Base-by-base conservation (phyloP, 2,113 vertebrate genomes). In the Riparia riparia region DNA sequence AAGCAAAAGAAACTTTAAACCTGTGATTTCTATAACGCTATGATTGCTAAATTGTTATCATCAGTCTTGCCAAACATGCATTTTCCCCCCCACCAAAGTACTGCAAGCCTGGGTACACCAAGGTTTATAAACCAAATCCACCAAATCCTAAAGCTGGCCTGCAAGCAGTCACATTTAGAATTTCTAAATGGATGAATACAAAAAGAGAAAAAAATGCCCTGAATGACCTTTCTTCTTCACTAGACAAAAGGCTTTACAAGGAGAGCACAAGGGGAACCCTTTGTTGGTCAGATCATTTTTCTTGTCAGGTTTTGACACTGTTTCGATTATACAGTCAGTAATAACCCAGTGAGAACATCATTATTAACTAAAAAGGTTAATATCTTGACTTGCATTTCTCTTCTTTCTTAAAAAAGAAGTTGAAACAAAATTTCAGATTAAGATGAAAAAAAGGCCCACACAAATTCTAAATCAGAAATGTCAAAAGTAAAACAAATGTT, bases 51-150 rank as follows among this genome's bases (percentile, higher is more conserved):
- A 76, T 56, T 14, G 9, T 21, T 60, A 42, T 5, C 20, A 26
- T 12, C 29, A 9, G 2, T 42, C 61, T 58, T 50, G 9, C 7
- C 41, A 81, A 83, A 31, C 15, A 14, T 0, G 0, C 1, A 2
- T 31, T 34, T 31, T 1, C 0, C 1, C 17, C 25, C 10, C 3
- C 15, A 29, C 26, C 49, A 24, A 53, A 89, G 11, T 22, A 37
- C 9, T 37, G 15, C 31, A 69, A 28, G 53, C 19, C 9, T 83
- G 21, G n/a, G 26, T 29, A 7, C 5, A 1, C 3, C 0, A 4
- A 92, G 13, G 41, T 61, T 83, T 45, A 28, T n/a, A 83, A 95
- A 72, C 19, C 37, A 92, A 76, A 88, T n/a, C 64, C 34, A 81
- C 34, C 61, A 63, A 44, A 37, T 28, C 32, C 47, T 70, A 74